phyloP scores from a whole-genome alignment of 2,113 vertebrate genomes.

The Odontophorus gujanensis region DNA sequence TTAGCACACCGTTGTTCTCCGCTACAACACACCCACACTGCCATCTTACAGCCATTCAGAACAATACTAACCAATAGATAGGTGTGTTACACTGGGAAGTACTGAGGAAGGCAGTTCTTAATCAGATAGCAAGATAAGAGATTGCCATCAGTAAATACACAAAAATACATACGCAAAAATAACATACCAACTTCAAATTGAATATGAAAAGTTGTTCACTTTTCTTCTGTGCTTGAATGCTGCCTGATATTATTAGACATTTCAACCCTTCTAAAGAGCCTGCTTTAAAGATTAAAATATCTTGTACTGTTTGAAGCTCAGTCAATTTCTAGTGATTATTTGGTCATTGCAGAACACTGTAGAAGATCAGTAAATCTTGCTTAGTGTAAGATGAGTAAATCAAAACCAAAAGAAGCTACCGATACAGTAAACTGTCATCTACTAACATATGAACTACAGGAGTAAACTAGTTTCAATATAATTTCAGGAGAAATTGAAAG shows the following conservation, averaged over 20 bases:
- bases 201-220: not conserved
- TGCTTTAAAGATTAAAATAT: not conserved
- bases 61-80: not conserved
- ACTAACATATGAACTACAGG: not conserved
- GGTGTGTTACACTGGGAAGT: not conserved
- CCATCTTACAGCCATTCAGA: not conserved
- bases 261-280: not conserved
- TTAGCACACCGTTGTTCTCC: not conserved
- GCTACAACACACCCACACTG: not conserved
- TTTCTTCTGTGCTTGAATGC: not conserved
- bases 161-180: not conserved
- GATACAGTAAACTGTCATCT: not conserved
- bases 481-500: not conserved
- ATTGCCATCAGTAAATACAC: not conserved
- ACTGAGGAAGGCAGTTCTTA: not conserved
- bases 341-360: not conserved
- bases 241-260: not conserved
- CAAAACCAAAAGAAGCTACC: not conserved
- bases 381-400: not conserved
- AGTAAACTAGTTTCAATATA: not conserved
- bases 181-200: not conserved
- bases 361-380: not conserved
- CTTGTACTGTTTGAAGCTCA: not conserved
- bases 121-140: not conserved
- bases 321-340: not conserved